Conservation (phyloP, 2,797 vertebrate species). For the Hipposideros larvatus region DNA sequence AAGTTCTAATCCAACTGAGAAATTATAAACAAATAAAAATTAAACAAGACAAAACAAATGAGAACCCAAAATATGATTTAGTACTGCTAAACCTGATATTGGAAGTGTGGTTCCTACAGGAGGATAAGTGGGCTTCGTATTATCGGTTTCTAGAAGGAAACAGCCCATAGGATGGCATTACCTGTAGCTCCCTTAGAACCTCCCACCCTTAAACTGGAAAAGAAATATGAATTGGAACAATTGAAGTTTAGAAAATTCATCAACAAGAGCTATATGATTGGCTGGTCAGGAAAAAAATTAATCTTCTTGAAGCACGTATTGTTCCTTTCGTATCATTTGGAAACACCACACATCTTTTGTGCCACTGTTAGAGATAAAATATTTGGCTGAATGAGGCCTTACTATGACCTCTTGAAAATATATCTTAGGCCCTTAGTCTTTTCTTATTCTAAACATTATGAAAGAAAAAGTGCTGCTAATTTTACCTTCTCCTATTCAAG, state of each 20-base stretch:
- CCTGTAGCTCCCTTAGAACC: neutral
- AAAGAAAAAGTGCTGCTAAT: neutral
- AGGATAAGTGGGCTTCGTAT: neutral
- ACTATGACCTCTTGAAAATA: neutral
- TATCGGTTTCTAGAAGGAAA: neutral
- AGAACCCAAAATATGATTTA: neutral
- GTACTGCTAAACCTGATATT: neutral
- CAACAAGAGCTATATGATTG: neutral
- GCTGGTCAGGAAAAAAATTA: neutral
- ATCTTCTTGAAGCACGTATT: neutral
- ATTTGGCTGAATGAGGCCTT: conserved; percentile 1
- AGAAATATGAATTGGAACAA: neutral
- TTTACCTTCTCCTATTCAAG: neutral
- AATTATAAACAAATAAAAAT: conserved; percentile 27
- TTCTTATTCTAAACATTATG: neutral
- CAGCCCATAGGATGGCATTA: neutral
- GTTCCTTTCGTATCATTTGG: neutral
- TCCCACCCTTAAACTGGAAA: neutral
- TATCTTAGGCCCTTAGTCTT: neutral
- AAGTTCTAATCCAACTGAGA: neutral
- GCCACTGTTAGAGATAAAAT: neutral
- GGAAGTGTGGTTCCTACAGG: neutral
- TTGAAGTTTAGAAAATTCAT: neutral
- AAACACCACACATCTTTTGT: neutral
- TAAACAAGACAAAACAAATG: neutral